Conservation (phyloP, 2,888 invertebrate genomes). For the Hemistola chrysoprasaria region DNA sequence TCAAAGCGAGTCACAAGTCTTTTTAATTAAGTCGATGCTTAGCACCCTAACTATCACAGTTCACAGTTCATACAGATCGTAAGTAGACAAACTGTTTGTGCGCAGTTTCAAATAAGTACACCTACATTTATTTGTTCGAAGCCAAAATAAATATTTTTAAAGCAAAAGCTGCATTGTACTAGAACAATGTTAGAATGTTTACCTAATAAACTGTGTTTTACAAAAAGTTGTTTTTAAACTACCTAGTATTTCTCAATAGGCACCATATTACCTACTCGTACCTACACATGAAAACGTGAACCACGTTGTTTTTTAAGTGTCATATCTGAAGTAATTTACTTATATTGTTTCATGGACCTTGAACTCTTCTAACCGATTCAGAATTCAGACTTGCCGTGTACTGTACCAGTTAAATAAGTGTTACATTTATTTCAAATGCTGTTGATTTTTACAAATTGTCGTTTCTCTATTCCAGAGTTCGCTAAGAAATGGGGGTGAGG, state of each 20-base stretch:
- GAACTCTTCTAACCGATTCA: too few relatives aligned
- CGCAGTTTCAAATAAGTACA: not conserved
- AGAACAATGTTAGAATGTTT: slow-evolving; percentile 38
- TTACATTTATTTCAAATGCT: slow-evolving; percentile 1
- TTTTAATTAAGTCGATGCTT: too few relatives aligned
- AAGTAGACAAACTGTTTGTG: not conserved
- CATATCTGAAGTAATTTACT: slow-evolving; percentile 45
- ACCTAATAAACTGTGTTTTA: slow-evolving; percentile 41
- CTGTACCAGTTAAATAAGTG: too few relatives aligned
- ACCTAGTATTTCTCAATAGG: slow-evolving; percentile 48
- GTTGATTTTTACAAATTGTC: slow-evolving; percentile 1
- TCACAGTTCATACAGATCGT: too few relatives aligned
- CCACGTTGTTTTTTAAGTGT: slow-evolving; percentile 44
- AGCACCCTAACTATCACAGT: too few relatives aligned
- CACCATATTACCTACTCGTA: too few relatives aligned
- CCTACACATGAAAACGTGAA: slow-evolving; percentile 38
- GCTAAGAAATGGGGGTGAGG: slow-evolving; percentile 75
- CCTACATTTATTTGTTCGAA: too few relatives aligned
- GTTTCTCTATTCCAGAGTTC: slow-evolving; percentile 70
- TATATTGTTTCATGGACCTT: too few relatives aligned
- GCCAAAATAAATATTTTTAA: slow-evolving; percentile 1
- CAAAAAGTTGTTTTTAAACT: slow-evolving; percentile 39
- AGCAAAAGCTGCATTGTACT: slow-evolving; percentile 31
- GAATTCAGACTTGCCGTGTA: too few relatives aligned
- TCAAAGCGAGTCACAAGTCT: too few relatives aligned